These are phyloP conservation scores for Acanthis flammea DNA, from an alignment of 2,797 vertebrate genomes.

Conservation along the genomic window DNA sequence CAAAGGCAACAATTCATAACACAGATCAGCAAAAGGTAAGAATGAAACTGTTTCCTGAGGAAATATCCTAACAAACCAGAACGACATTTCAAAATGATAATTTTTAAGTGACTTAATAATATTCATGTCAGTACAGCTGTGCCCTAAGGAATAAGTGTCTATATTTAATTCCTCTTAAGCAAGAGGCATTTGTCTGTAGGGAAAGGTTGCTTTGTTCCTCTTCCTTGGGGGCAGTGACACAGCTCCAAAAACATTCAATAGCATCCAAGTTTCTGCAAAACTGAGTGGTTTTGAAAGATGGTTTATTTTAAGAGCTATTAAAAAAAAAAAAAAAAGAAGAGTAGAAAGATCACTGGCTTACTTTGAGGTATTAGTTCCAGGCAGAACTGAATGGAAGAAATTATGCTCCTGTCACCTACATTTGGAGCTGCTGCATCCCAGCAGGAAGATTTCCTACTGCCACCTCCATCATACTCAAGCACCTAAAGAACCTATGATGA, in stretches of 20 bases:
- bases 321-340: not conserved
- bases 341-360: not conserved
- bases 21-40: not conserved
- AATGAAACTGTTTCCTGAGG: not conserved
- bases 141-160: conserved; percentile 11
- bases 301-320: not conserved
- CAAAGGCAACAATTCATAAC: not conserved
- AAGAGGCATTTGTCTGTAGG: not conserved
- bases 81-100: not conserved
- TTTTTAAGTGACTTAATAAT: conserved; percentile 28
- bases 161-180: conserved; percentile 34
- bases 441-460: not conserved
- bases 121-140: not conserved
- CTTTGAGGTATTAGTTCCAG: not conserved
- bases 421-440: not conserved
- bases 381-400: not conserved
- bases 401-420: not conserved
- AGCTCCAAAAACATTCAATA: not conserved
- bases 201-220: not conserved
- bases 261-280: not conserved
- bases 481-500: not conserved
- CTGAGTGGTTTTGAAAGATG: not conserved
- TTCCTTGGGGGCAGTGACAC: not conserved
- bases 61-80: not conserved
- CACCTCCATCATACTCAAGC: not conserved